Percentiles rank a stretch among this genome's conserved stretches.
Evolutionary conservation across 2,113 vertebrate species (phyloP).

Genomic region (Lota lota): DNA sequence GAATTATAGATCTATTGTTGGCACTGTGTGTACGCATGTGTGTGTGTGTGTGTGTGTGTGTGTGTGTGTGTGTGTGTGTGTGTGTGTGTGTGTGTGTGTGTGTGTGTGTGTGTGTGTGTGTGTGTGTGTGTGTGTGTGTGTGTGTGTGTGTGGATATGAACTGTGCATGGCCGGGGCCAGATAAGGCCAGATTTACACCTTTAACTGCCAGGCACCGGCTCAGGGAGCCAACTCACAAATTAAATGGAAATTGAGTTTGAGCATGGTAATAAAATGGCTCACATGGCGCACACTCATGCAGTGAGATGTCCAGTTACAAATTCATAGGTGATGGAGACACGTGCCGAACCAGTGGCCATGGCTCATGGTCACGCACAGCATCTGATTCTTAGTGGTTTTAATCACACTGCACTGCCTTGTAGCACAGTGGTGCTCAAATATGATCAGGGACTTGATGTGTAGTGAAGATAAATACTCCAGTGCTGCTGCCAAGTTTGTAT

Average conservation of each 20-base stretch:
- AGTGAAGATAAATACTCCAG: too few species aligned
- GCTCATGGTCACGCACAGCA: too few species aligned
- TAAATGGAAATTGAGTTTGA: slow-evolving; percentile 78
- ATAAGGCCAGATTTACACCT: slow-evolving; percentile 81
- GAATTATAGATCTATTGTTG: slow-evolving; percentile 81
- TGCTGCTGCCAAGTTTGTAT: too few species aligned
- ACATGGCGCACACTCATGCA: slow-evolving; percentile 42
- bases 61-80: slow-evolving; percentile 74
- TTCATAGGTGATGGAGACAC: slow-evolving; percentile 42
- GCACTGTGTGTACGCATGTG: slow-evolving; percentile 71
- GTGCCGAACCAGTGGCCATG: too few species aligned
- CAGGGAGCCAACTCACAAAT: slow-evolving; percentile 71
- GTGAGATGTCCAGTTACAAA: slow-evolving; percentile 48
- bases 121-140: too few species aligned
- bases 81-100: slow-evolving; percentile 75
- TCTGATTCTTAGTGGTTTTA: too few species aligned
- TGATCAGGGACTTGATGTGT: too few species aligned
- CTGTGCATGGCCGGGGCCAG: slow-evolving; percentile 75
- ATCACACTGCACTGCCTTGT: too few species aligned
- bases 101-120: slow-evolving; percentile 63
- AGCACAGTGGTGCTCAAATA: too few species aligned
- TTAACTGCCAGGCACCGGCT: slow-evolving; percentile 70
- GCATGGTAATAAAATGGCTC: slow-evolving; percentile 72
- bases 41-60: slow-evolving; percentile 73
- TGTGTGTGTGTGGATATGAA: slow-evolving; percentile 69